These are phyloP conservation scores for Catocala nupta DNA, from an alignment of 2,888 invertebrate genomes.

Conservation along the genomic window DNA sequence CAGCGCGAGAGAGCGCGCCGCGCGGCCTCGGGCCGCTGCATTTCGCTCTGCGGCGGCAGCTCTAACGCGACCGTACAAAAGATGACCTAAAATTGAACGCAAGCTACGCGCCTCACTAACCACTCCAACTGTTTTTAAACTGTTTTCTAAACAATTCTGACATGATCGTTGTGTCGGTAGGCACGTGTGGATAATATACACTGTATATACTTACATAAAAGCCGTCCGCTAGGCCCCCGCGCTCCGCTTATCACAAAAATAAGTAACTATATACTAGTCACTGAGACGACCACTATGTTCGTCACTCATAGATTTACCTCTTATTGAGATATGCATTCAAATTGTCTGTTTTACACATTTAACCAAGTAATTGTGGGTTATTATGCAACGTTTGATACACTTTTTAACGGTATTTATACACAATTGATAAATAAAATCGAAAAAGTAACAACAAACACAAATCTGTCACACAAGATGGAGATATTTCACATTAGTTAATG, in stretches of 20 bases:
- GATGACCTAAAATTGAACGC: constrained; percentile 86
- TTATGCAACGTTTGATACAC: constrained; percentile 62
- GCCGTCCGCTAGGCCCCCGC: constrained; percentile 82
- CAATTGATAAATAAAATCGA: constrained; percentile 75
- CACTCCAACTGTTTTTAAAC: constrained; percentile 71
- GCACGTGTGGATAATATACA: constrained; percentile 65
- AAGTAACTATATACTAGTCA: constrained; percentile 87
- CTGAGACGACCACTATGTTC: constrained; percentile 78
- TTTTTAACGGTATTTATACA: constrained; percentile 70
- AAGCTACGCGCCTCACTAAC: constrained; percentile 71
- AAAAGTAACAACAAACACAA: constrained; percentile 87
- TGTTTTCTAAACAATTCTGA: constrained; percentile 79
- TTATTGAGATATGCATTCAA: constrained; percentile 58
- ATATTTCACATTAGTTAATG: constrained; percentile 86
- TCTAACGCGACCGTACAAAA: constrained; percentile 83
- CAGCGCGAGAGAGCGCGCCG: constrained; percentile 75
- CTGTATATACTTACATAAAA: constrained; percentile 81
- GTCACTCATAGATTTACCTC: constrained; percentile 79
- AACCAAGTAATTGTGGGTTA: constrained; percentile 50
- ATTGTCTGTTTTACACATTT: constrained; percentile 57
- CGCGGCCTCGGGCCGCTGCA: constrained; percentile 85
- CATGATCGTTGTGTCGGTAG: constrained; percentile 64
- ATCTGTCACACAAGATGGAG: constrained; percentile 90
- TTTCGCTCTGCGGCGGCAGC: constrained; percentile 81
- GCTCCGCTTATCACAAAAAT: constrained; percentile 87